phyloP scores from a whole-genome alignment of 2,888 invertebrate genomes.

The Cyaniris semiargus region DNA sequence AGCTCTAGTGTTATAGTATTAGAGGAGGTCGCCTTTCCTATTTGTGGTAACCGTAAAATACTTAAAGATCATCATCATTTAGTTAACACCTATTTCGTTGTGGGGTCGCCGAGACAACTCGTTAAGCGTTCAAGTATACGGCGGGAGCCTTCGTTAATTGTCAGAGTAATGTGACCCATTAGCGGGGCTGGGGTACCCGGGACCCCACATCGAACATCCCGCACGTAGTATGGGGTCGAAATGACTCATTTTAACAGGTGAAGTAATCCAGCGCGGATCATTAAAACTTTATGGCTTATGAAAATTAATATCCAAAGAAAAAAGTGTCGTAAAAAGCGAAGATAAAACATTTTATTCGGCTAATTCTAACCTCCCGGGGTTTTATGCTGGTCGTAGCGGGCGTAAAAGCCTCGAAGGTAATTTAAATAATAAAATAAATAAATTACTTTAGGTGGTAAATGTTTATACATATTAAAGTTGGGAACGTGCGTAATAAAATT shows the following conservation, averaged over 20 bases:
- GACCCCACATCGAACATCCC: background rate
- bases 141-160: background rate
- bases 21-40: background rate
- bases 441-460: background rate
- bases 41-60: background rate
- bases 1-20: too few species aligned
- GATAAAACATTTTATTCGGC: slow-evolving; percentile 19
- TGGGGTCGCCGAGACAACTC: background rate
- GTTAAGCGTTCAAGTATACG: background rate
- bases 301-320: slow-evolving; percentile 22
- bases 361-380: slow-evolving; percentile 12
- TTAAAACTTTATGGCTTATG: slow-evolving; percentile 11
- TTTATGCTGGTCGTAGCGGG: background rate
- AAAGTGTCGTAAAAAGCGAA: slow-evolving; percentile 14
- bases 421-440: slow-evolving; percentile 19
- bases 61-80: background rate
- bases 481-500: background rate
- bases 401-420: background rate
- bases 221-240: background rate
- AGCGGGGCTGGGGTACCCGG: background rate
- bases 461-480: background rate
- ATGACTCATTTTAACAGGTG: slow-evolving; percentile 3
- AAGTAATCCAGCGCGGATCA: background rate
- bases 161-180: background rate
- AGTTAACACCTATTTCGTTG: background rate